Percentiles rank a stretch among this genome's conserved stretches.
Conservation (phyloP, 2,113 vertebrate species). For the Cyphomyrus plagiostoma region DNA sequence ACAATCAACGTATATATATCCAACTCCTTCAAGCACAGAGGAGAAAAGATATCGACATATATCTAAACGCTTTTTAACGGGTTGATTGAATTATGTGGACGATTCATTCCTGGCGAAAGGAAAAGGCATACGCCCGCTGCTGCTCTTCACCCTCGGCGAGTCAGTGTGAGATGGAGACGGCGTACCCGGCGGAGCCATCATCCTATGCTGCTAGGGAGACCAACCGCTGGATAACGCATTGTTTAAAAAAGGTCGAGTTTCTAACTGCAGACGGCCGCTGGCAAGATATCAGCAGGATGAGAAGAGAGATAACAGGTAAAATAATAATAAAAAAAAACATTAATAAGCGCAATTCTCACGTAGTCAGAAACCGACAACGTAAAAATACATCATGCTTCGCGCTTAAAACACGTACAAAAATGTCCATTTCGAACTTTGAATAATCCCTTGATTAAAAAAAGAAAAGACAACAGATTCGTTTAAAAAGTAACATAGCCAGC, state of each 20-base stretch:
- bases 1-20: background rate
- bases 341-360: background rate
- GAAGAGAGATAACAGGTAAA: background rate
- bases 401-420: background rate
- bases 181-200: background rate
- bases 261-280: background rate
- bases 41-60: slow-evolving; percentile 5
- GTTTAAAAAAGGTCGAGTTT: background rate
- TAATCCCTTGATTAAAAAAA: background rate
- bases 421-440: background rate
- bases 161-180: background rate
- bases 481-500: background rate
- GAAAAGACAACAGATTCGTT: background rate
- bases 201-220: background rate
- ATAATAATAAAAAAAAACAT: background rate
- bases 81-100: slow-evolving; percentile 43
- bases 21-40: background rate
- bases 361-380: background rate
- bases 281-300: background rate
- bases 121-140: slow-evolving; percentile 37
- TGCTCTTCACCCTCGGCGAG: background rate
- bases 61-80: slow-evolving; percentile 41
- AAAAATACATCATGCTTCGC: background rate
- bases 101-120: slow-evolving; percentile 40
- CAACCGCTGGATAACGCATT: background rate